Conservation (phyloP, 2,888 invertebrate genomes). For the Acronicta aceris region DNA sequence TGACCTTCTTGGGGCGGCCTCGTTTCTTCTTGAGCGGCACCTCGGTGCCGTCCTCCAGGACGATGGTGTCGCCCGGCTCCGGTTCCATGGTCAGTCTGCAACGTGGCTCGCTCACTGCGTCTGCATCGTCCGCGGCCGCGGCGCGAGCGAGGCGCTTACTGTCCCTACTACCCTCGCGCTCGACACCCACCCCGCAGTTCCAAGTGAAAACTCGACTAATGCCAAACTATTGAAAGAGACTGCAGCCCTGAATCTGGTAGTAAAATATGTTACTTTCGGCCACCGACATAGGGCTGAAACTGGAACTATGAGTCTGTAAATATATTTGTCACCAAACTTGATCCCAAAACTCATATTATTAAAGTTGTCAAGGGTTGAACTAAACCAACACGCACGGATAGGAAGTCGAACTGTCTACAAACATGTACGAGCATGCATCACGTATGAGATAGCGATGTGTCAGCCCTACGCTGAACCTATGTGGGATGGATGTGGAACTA, state of each 20-base stretch:
- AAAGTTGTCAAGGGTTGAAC: conserved; percentile 21
- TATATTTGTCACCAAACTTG: conserved; percentile 58
- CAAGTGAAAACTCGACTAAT: not conserved
- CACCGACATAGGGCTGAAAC: conserved; percentile 38
- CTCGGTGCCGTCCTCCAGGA: conserved; percentile 90
- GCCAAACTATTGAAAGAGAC: not conserved
- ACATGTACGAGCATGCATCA: conserved; percentile 23
- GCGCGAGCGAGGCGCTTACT: conserved; percentile 30
- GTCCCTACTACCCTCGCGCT: conserved; percentile 17
- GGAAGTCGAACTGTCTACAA: not conserved
- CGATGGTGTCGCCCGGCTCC: conserved; percentile 86
- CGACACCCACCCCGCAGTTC: conserved; percentile 11
- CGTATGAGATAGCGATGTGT: conserved; percentile 7
- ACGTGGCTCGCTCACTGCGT: conserved; percentile 57
- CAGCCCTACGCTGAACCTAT: not conserved
- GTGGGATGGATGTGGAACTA: conserved; percentile 12
- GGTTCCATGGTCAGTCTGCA: conserved; percentile 87
- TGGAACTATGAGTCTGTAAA: conserved; percentile 30
- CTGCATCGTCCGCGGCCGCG: conserved; percentile 32
- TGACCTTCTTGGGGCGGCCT: conserved; percentile 96
- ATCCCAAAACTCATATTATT: conserved; percentile 32
- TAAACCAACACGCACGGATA: conserved; percentile 25
- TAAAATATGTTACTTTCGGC: conserved; percentile 18
- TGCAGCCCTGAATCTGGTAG: conserved; percentile 17
- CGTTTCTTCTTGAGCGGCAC: conserved; percentile 95